Evolutionary conservation across 2,888 invertebrate genomes (phyloP), one percentile per base, ranked within the genome.

Genomic region (Microchrysa polita): DNA sequence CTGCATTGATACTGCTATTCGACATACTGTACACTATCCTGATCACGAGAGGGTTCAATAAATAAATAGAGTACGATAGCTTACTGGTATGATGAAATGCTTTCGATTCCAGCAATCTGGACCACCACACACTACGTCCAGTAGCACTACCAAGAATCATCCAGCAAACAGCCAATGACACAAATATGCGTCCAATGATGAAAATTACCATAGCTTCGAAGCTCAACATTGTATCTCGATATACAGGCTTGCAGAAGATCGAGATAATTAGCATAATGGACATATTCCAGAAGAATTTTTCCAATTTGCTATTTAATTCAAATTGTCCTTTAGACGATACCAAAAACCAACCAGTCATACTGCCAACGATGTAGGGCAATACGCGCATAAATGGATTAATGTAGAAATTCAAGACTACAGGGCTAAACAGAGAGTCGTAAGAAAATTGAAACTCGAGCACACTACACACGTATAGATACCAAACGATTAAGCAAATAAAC

Each of bases 41-140:
- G 74, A 89, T 87, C 12, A 89, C 78, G 48, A 88, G 79, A 0
- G 90, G 90, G 83, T 90, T 89, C 27, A 89, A 77, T 34, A 90
- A 82, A 79, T 90, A 90, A 42, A 88, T 87, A 61, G 87, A 87
- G 79, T 88, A 89, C 0, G 89, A 88, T 42, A 90, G 78, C 75
- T 87, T 86, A 78, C 88, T 88, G 2, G 89, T 72, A 57, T 85
- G 85, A 69, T 84, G 83, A 72, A 85, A 85, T 0, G 81, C 78
- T 73, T 82, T 82, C 55, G 80, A 80, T 76, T 84, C 84, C 75
- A 84, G 77, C 18, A 84, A 79, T 20, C 82, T 80, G 0, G 83
- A 85, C 84, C 84, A 85, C 81, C 82, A 81, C 10, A 79, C 81
- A 27, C 83, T 88, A 71, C 89, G 84, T 2, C 87, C 87, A 1